Base-by-base conservation (phyloP, 2,888 invertebrate genomes). In the Oscheius sp. region DNA sequence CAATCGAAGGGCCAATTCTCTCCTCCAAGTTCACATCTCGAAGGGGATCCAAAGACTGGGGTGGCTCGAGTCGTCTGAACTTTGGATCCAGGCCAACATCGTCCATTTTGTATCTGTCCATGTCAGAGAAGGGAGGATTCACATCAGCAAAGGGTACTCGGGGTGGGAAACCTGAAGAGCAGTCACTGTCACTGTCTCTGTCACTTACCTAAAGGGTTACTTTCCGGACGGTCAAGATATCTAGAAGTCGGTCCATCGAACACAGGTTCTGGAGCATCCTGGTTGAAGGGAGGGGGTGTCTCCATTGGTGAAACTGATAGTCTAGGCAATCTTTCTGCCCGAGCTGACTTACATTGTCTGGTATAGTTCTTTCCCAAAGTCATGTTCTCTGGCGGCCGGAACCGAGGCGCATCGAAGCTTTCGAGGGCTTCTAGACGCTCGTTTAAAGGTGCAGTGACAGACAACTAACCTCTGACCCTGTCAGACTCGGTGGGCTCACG, bases 361-460 rank as follows among this genome's bases (percentile, higher is more conserved):
- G 35, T 68, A 51, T 83, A 83, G 58, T 74, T 76, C 62, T 81
- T 83, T 62, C 68, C 76, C 48, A 83, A 70, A 32, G 73, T 73
- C 10, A 79, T 75, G 37, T 79, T 78, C 70, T 79, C 79, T 50
- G 83, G 81, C 0, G 83, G 83, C 5, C 80, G 78, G 66, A 83
- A 83, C 10, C 81, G 74, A 21, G 83, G 83, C 37, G 81, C 81
- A 57, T 83, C 83, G 65, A 83, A 83, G 71, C 78, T 80, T 7
- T 83, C 83, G 35, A 83, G 73, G 13, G 83, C 83, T 55, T 77
- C 83, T 80, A 71, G 47, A 75, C 32, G 7, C 3, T 53, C 3
- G 3, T 53, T 53, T 53, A 42, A 53, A 29, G 10, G 32, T 21
- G 21, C 21, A 21, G 2, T 50, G 3, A 65, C 11, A 35, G 11